Base-by-base conservation (phyloP, 2,113 vertebrate species). In the Meriones unguiculatus region DNA sequence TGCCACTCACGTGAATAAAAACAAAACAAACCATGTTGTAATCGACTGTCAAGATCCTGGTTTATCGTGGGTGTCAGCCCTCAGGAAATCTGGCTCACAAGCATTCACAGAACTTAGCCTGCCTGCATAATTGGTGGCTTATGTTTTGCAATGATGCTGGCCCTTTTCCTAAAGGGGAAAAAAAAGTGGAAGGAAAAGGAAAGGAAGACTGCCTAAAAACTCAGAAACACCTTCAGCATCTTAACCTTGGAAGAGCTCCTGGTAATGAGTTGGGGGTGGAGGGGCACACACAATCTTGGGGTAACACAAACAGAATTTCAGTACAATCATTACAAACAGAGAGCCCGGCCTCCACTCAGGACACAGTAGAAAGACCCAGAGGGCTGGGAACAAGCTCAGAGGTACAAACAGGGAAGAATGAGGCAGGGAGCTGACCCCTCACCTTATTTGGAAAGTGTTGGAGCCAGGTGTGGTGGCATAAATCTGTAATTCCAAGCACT, bases 81-180 rank as follows among this genome's bases (percentile, higher is more conserved):
- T 87, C 85, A n/a, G 13, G 85, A 87, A 87, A 24, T n/a, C n/a
- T 69, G 50, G 85, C 35, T 84, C 77, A 90, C 92, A 90, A 80
- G 82, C 32, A 81, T 69, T 94, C 25, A 13, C 22, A 32, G 94
- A 96, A 28, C 76, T 94, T 59, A 62, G 75, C 69, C 80, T 94
- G 91, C 92, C 93, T 54, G 46, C 32, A 87, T 50, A 78, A 88
- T 32, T 28, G 38, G 28, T 84, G 89, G 78, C 38, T 73, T 57
- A 70, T 24, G 69, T 96, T 97, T 96, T 95, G 95, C 92, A 92
- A 96, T 77, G 70, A 41, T 41, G n/a, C 85, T 96, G 96, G 95
- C 94, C 65, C 50, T 76, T 94, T 92, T 96, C 97, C 97, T 92
- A 94, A 89, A 67, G 59, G 18, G 8, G 77, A 92, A 82, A 59